These are phyloP conservation scores for Lampris incognitus DNA, from an alignment of 2,113 vertebrate species.

Conservation along the genomic window DNA sequence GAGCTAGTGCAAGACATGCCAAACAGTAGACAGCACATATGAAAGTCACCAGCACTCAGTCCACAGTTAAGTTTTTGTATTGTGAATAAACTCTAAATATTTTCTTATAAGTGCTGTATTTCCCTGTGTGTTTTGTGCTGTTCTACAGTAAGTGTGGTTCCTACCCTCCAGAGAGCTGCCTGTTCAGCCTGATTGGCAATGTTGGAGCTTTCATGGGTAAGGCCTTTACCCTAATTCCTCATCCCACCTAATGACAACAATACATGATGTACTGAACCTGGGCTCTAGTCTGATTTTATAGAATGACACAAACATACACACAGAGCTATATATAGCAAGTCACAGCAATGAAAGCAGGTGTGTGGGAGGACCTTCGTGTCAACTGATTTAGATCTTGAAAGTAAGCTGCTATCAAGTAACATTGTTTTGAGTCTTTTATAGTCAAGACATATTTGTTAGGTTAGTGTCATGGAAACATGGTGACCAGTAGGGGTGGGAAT, in stretches of 20 bases:
- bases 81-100: neutral
- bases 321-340: too few species aligned
- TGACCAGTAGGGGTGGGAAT: too few species aligned
- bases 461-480: too few species aligned
- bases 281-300: neutral
- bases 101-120: conserved; percentile 6
- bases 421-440: too few species aligned
- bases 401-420: too few species aligned
- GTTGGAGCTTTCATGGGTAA: conserved; percentile 94
- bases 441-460: too few species aligned
- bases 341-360: too few species aligned
- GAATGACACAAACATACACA: too few species aligned
- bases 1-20: too few species aligned
- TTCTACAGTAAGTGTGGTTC: conserved; percentile 90
- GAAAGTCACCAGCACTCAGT: neutral
- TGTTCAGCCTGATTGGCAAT: conserved; percentile 94
- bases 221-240: conserved; percentile 31
- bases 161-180: conserved; percentile 92
- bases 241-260: neutral
- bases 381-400: too few species aligned
- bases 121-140: conserved; percentile 18
- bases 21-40: too few species aligned
- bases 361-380: too few species aligned
- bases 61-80: neutral
- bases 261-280: neutral